phyloP scores from a whole-genome alignment of 2,113 vertebrate genomes.

The Emydura subglobosa region DNA sequence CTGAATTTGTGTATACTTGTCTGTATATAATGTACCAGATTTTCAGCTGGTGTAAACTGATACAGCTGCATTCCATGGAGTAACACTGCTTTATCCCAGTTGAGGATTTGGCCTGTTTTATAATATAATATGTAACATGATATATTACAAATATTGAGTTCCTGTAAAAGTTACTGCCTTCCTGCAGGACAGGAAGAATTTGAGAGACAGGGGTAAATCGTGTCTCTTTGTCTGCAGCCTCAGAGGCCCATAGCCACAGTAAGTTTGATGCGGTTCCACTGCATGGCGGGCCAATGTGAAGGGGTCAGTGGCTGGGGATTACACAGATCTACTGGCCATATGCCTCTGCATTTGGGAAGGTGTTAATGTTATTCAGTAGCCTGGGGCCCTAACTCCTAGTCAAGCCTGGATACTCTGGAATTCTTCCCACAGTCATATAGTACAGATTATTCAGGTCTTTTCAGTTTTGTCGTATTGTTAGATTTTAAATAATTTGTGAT shows the following conservation, averaged over 20 bases:
- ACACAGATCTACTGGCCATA: not conserved
- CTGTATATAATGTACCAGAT: not conserved
- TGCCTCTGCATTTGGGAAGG: not conserved
- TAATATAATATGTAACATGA: not conserved
- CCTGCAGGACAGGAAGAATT: not conserved
- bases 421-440: not conserved
- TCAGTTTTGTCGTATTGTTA: not conserved
- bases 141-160: not conserved
- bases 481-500: not conserved
- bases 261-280: not conserved
- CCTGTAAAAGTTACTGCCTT: not conserved
- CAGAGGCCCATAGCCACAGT: fast-evolving
- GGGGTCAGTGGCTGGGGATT: not conserved
- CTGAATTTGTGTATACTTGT: not conserved
- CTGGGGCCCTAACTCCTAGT: not conserved
- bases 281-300: not conserved
- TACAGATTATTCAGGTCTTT: not conserved
- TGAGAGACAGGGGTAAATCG: not conserved
- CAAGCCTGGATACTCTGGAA: not conserved
- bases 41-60: not conserved
- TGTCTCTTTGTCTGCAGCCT: not conserved
- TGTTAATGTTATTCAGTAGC: not conserved
- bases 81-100: not conserved
- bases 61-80: not conserved
- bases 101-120: not conserved